Percentiles rank a stretch among this genome's conserved stretches.
Evolutionary conservation across 1,140 invertebrate species (phyloP).

Genomic region (Yoshiicerus persimilis): DNA sequence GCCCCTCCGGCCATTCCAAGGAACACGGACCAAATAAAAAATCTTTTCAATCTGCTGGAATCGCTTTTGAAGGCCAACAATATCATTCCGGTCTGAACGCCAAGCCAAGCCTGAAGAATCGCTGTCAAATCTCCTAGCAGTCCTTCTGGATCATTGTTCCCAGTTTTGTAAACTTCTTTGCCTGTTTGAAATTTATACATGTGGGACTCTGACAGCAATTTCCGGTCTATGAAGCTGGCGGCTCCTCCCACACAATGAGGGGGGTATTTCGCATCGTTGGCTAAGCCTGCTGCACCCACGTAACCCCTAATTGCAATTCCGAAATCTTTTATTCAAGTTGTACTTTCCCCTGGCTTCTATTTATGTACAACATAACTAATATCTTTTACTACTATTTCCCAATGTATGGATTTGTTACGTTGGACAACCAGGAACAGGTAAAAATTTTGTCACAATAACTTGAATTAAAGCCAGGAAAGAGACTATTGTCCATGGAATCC

Average conservation of each 20-base stretch:
- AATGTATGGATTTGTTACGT: slow-evolving; percentile 55
- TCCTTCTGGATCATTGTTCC: slow-evolving; percentile 79
- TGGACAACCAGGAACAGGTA: slow-evolving; percentile 73
- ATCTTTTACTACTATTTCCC: background rate
- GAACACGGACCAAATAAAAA: slow-evolving; percentile 56
- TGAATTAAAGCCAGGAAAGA: slow-evolving; percentile 65
- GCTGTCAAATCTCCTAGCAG: slow-evolving; percentile 60
- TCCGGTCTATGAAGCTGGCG: slow-evolving; percentile 78
- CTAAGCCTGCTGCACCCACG: slow-evolving; percentile 83
- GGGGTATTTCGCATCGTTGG: slow-evolving; percentile 39
- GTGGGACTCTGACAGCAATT: slow-evolving; percentile 67
- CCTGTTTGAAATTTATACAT: slow-evolving; percentile 67
- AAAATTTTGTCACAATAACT: slow-evolving; percentile 67
- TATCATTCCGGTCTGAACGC: slow-evolving; percentile 56
- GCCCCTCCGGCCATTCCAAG: slow-evolving; percentile 56
- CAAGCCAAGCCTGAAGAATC: slow-evolving; percentile 67
- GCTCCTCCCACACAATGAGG: slow-evolving; percentile 70
- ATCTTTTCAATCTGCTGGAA: slow-evolving; percentile 49
- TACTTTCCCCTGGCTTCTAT: too few species aligned
- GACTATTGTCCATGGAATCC: slow-evolving; percentile 54
- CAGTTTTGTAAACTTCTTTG: slow-evolving; percentile 64
- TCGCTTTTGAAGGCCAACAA: slow-evolving; percentile 49
- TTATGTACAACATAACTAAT: too few species aligned
- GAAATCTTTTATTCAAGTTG: background rate
- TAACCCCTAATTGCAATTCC: slow-evolving; percentile 67